Evolutionary conservation across 1,140 invertebrate species (phyloP).

Genomic region (Sycophila sp.): DNA sequence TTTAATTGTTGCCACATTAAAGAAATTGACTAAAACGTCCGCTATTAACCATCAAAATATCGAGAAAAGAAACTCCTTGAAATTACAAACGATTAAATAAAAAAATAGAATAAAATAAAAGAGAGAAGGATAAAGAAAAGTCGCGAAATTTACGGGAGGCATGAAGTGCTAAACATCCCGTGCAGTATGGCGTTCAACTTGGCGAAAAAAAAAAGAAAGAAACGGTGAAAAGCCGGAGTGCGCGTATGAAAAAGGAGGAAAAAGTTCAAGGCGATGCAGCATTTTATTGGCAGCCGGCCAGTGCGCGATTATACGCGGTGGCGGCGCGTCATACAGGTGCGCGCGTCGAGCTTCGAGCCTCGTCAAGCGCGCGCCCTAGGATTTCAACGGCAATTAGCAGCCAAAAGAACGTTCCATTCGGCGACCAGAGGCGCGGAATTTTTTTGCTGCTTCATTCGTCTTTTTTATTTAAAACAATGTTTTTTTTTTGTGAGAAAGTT

Average conservation of each 20-base stretch:
- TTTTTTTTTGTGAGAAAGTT: not conserved
- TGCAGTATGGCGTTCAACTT: not conserved
- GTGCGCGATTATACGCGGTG: not conserved
- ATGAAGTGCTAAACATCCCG: too few species aligned
- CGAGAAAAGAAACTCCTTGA: too few species aligned
- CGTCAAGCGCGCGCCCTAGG: not conserved
- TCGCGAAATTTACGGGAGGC: too few species aligned
- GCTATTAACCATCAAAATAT: too few species aligned
- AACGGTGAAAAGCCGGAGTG: not conserved
- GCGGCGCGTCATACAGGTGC: not conserved
- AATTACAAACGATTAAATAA: too few species aligned
- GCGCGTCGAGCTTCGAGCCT: not conserved
- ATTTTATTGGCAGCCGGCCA: conserved; percentile 14
- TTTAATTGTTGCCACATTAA: too few species aligned
- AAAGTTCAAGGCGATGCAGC: not conserved
- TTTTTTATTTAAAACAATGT: too few species aligned
- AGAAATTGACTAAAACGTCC: too few species aligned
- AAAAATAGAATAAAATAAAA: too few species aligned
- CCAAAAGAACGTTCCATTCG: conserved; percentile 4
- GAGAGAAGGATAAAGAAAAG: too few species aligned
- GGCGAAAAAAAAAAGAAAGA: too few species aligned
- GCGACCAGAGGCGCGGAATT: not conserved
- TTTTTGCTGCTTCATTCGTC: too few species aligned
- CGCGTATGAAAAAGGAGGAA: not conserved
- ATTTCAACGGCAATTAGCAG: not conserved